Base-by-base conservation (phyloP, 2,113 vertebrate species). In the Pterocles gutturalis region DNA sequence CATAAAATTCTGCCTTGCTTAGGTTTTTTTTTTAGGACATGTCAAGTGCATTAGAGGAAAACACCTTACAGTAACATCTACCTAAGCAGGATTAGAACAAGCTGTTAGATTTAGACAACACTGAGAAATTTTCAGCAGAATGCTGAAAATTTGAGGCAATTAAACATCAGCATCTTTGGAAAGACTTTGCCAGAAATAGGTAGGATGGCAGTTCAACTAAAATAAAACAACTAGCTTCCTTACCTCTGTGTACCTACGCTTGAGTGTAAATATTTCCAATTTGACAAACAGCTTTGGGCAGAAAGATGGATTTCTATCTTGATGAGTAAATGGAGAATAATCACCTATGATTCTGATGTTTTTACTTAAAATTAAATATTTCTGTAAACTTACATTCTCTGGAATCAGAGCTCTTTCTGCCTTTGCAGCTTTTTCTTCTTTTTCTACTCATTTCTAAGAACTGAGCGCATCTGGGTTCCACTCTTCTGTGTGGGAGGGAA, bases 361-460 rank as follows among this genome's bases (percentile, higher is more conserved):
- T 77, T 81, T 38, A 87, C 19, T 90, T 93, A 22, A 62, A 73
- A 71, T 45, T 17, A 92, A 95, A 49, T 6, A 87, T 83, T 58
- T 41, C 60, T 75, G 51, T 70, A 65, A 96, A 98, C 98, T 99
- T 99, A 99, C 98, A 98, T 98, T 98, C 98, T 95, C 96, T 98
- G 96, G 97, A 97, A 98, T 98, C 98, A 96, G 98, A 98, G 83
- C 97, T 98, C 96, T 98, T 99, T 97, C 98, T 98, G 94, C 97
- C 98, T 93, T 96, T 98, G 96, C 95, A 98, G 94, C 94, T 98
- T 96, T 98, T 99, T 97, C 98, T 99, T 97, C 98, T 98, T 97
- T 99, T 98, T 81, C 98, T 98, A 88, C 98, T 99, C 99, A 99
- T 99, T 95, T 94, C 85, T 67, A 86, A 87, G 72, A 94, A 73